phyloP scores from a whole-genome alignment of 2,888 invertebrate species.

The Cloeon dipterum region DNA sequence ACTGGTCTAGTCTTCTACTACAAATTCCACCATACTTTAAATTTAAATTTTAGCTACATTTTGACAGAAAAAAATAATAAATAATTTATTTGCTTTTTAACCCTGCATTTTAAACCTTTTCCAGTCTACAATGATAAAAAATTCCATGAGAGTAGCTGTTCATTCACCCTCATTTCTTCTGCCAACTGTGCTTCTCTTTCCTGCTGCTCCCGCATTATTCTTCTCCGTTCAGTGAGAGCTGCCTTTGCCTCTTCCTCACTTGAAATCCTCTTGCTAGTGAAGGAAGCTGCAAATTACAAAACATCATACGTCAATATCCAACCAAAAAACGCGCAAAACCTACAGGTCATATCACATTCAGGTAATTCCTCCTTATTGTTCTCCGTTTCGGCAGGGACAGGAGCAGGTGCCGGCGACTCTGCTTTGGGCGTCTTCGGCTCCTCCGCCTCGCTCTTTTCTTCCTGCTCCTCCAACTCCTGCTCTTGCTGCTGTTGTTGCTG shows the following conservation, averaged over 20 bases:
- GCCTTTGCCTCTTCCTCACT: constrained; percentile 88
- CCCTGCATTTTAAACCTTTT: no score
- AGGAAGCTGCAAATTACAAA: constrained; percentile 25
- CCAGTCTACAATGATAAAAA: no score
- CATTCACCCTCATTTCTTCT: constrained; percentile 32
- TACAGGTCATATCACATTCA: constrained; percentile 1
- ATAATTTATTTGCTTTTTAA: no score
- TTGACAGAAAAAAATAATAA: no score
- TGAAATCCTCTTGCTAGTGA: constrained; percentile 45
- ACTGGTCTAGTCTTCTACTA: no score
- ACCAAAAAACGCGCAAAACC: background rate
- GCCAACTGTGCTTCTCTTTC: constrained; percentile 77
- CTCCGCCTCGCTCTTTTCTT: no score
- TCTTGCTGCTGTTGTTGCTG: background rate
- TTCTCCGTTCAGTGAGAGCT: constrained; percentile 69
- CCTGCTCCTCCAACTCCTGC: background rate
- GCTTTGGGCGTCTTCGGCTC: background rate
- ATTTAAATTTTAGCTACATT: no score
- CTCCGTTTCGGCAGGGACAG: no score
- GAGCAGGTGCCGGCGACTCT: no score
- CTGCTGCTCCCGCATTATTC: constrained; percentile 73
- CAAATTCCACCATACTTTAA: no score
- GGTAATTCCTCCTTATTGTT: background rate
- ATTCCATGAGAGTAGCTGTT: no score
- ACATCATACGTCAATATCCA: constrained; percentile 4